Percentiles rank a stretch among this genome's conserved stretches.
These are phyloP conservation scores for Festucalex cinctus DNA, from an alignment of 2,113 vertebrate genomes.

Conservation along the genomic window DNA sequence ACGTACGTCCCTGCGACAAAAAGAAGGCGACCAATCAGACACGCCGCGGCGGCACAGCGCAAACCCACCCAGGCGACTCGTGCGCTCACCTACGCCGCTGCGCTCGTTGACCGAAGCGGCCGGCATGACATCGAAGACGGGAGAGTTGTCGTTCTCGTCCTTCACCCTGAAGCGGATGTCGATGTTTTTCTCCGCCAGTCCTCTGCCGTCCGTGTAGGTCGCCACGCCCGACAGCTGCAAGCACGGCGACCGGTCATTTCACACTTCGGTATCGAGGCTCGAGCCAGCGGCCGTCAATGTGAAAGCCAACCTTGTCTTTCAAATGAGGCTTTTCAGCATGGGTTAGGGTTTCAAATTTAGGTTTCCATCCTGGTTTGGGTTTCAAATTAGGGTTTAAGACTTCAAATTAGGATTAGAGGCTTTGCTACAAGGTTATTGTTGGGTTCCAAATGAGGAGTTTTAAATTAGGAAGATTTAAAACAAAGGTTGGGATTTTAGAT, in stretches of 20 bases:
- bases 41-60: neutral
- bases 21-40: neutral
- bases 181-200: conserved; percentile 49
- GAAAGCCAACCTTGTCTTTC: neutral
- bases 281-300: too few relatives aligned
- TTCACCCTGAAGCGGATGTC: conserved; percentile 58
- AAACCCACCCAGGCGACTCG: neutral
- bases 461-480: too few relatives aligned
- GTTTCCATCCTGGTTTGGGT: too few relatives aligned
- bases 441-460: too few relatives aligned
- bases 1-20: conserved; percentile 75
- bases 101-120: conserved; percentile 40
- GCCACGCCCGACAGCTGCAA: conserved; percentile 67
- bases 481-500: too few relatives aligned
- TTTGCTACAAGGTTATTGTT: too few relatives aligned
- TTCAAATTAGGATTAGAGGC: too few relatives aligned
- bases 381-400: neutral
- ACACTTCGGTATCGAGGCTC: too few relatives aligned
- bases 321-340: neutral
- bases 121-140: conserved; percentile 34
- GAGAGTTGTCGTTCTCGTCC: conserved; percentile 69
- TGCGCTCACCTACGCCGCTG: conserved; percentile 38
- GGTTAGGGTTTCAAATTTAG: neutral
- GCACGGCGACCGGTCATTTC: neutral
- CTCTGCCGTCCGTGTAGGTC: fast-evolving